Evolutionary conservation across 2,113 vertebrate species (phyloP).

Genomic region (Pampusana beccarii): DNA sequence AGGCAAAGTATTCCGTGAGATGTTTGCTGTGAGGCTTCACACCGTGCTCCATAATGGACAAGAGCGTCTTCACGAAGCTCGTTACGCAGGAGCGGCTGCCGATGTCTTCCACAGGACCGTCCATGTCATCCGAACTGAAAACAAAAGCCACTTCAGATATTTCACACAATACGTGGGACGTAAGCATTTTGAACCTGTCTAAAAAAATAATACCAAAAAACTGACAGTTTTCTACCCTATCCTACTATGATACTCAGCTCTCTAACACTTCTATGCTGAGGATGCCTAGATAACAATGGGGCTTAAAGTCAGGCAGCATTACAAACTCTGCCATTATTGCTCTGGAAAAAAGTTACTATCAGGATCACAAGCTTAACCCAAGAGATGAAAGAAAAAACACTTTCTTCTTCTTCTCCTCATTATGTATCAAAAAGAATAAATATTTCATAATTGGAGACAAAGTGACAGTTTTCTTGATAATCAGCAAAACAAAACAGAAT

Average conservation of each 20-base stretch:
- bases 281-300: fast-evolving
- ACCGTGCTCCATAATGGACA: conserved; percentile 98
- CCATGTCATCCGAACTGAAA: conserved; percentile 95
- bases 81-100: conserved; percentile 97
- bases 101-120: conserved; percentile 96
- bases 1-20: conserved; percentile 98
- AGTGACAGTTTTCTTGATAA: neutral
- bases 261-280: neutral
- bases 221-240: neutral
- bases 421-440: neutral
- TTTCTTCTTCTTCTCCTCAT: neutral
- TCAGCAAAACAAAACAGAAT: neutral
- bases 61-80: conserved; percentile 94
- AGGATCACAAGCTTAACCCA: neutral
- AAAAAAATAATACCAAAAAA: neutral
- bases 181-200: neutral
- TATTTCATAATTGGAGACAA: neutral
- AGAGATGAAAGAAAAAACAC: neutral
- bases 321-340: neutral
- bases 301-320: neutral
- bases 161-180: neutral
- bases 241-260: neutral
- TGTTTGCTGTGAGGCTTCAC: conserved; percentile 99
- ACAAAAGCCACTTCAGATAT: neutral
- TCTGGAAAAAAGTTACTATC: neutral